Percentiles rank a stretch among this genome's conserved stretches.
Evolutionary conservation across 35 echinoderm and acorn worm species (phyloP).

Genomic region (Anneissia japonica): DNA sequence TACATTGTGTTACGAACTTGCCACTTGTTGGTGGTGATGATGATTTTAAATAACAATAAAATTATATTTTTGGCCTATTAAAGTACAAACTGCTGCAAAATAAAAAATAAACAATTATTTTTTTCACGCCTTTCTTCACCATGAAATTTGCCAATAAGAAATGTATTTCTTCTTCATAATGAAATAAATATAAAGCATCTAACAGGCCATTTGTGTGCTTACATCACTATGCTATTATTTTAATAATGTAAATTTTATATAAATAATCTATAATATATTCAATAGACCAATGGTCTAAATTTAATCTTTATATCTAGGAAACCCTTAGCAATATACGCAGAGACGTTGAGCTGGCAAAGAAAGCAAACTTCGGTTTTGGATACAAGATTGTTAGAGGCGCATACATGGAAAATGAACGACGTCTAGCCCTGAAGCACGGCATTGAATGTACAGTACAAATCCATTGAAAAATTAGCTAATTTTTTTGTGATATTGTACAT

Average conservation of each 20-base stretch:
- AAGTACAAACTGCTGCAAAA: no score
- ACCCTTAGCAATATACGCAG: slow-evolving; percentile 10
- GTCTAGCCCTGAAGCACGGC: slow-evolving; percentile 5
- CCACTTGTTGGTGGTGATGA: no score
- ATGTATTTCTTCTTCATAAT: background rate
- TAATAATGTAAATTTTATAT: background rate
- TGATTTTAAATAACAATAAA: no score
- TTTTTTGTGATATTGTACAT: background rate
- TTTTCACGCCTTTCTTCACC: no score
- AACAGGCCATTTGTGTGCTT: background rate
- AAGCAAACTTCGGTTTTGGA: slow-evolving; percentile 63
- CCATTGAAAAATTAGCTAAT: background rate
- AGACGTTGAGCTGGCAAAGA: slow-evolving; percentile 34
- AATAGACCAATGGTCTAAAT: background rate
- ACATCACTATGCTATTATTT: background rate
- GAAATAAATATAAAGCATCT: background rate
- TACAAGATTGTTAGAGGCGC: slow-evolving; percentile 86
- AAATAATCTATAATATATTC: background rate
- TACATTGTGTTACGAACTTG: no score
- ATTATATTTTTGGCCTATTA: no score
- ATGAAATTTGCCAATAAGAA: background rate
- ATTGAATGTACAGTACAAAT: slow-evolving; percentile 37
- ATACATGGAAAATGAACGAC: slow-evolving; percentile 64
- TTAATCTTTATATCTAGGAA: slow-evolving; percentile 12
- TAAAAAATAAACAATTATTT: no score